Evolutionary conservation across 2,797 vertebrate species (phyloP).

Genomic region (Buceros bicornis): DNA sequence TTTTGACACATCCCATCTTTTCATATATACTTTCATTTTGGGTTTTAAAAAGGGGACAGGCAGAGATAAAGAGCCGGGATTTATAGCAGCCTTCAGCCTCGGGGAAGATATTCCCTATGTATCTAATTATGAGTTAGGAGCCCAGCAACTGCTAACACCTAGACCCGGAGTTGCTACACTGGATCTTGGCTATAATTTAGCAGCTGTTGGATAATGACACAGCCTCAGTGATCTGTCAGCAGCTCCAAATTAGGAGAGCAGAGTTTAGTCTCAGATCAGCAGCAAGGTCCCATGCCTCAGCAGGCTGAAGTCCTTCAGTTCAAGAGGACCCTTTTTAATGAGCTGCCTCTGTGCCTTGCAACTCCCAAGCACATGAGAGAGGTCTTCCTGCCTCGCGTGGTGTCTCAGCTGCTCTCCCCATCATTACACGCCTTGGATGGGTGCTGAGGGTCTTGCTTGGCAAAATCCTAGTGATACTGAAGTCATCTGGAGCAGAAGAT

Average conservation of each 20-base stretch:
- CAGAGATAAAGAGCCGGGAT: conserved; percentile 61
- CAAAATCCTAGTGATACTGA: background rate
- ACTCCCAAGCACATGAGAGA: background rate
- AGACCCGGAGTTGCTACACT: conserved; percentile 22
- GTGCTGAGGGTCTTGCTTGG: background rate
- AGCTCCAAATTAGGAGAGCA: conserved; percentile 58
- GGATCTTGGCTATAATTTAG: conserved; percentile 65
- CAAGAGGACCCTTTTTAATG: conserved; percentile 55
- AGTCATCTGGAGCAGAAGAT: conserved; percentile 11
- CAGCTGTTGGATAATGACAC: conserved; percentile 56
- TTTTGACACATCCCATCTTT: conserved; percentile 77
- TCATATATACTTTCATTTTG: conserved; percentile 62
- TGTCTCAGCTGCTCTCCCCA: background rate
- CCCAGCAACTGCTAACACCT: conserved; percentile 51
- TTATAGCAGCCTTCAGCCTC: conserved; percentile 56
- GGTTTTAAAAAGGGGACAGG: conserved; percentile 65
- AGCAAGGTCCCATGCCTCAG: conserved; percentile 54
- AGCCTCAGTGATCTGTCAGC: conserved; percentile 44
- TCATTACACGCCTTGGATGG: background rate
- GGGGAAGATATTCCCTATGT: conserved; percentile 50
- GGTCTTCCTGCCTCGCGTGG: background rate
- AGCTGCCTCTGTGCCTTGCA: conserved; percentile 34
- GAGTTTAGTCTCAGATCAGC: conserved; percentile 56
- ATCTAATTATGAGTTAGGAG: conserved; percentile 63
- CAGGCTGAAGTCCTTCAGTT: conserved; percentile 55